Conservation (phyloP, 2,113 vertebrate genomes). For the Melozone crissalis region DNA sequence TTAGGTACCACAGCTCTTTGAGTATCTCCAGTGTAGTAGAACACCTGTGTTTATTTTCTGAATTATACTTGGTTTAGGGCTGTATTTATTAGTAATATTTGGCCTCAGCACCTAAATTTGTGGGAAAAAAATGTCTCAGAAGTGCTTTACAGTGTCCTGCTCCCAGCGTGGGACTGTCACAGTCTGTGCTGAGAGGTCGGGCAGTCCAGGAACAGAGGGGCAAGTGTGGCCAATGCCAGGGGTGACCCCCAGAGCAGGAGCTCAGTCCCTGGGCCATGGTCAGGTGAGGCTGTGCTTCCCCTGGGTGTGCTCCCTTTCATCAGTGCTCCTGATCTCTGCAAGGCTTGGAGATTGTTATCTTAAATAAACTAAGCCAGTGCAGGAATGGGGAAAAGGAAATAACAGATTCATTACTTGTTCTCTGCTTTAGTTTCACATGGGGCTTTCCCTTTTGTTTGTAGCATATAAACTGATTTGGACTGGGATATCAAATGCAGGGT, state of each 20-base stretch:
- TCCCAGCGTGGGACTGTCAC: not conserved
- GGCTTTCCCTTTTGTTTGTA: not conserved
- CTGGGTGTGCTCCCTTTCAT: not conserved
- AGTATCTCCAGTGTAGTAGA: not conserved
- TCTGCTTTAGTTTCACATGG: not conserved
- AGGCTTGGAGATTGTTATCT: constrained; percentile 6
- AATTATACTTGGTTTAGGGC: not conserved
- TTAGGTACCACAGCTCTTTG: not conserved
- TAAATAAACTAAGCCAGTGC: not conserved
- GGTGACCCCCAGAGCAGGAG: not conserved
- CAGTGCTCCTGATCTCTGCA: not conserved
- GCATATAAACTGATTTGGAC: not conserved
- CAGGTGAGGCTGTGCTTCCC: not conserved
- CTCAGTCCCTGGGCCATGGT: not conserved
- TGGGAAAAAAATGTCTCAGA: not conserved
- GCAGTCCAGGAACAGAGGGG: not conserved
- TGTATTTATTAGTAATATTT: not conserved
- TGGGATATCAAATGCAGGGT: not conserved
- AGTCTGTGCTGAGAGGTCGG: not conserved
- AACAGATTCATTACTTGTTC: not conserved
- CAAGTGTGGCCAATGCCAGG: not conserved
- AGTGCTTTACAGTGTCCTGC: not conserved
- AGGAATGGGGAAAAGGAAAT: not conserved
- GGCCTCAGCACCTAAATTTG: not conserved
- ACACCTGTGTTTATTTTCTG: not conserved